Evolutionary conservation across 2,888 invertebrate genomes (phyloP), one percentile per base, ranked within the genome.

Genomic region (Drosophila macrospina): DNA sequence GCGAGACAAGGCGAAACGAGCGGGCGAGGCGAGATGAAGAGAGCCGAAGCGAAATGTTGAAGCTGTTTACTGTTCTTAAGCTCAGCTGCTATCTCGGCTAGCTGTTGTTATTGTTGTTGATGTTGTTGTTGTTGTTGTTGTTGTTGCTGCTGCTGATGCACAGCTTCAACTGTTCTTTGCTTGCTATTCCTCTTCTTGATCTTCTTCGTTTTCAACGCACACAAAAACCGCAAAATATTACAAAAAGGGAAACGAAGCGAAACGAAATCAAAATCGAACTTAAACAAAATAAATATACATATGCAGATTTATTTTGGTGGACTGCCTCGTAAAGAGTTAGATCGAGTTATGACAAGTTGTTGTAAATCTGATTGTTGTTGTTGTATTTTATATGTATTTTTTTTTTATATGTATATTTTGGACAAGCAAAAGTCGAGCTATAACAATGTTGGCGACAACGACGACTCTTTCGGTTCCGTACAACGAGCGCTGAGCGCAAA

Each of bases 401-500:
- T 59, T 50, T 30, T 61, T 10, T 66, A 37, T 57, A 15, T 69
- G 51, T 55, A 26, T 65, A n/a, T 62, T 66, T 74, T 71, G 60
- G 50, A 56, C 28, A 60, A 44, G 52, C 42, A 30, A 28, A 37
- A 44, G 73, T 50, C 42, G 52, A 54, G 48, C 42, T 54, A 67
- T 36, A 51, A 37, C 57, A 69, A 69, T 55, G 79, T 55, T 80
- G 80, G 84, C 87, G 85, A 82, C 80, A 75, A 73, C 62, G 60
- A 67, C 78, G 68, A 69, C 69, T 83, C 86, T 85, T 85, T 75
- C 74, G 82, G 87, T 84, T 85, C 85, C 83, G 83, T 84, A 85
- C 83, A 84, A 84, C 83, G 74, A 87, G 86, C 85, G 87, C 85
- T 85, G 83, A 84, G 83, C 83, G 83, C 83, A 84, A 84, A 83